Conservation (phyloP, 2,113 vertebrate genomes). For the Progne subis region DNA sequence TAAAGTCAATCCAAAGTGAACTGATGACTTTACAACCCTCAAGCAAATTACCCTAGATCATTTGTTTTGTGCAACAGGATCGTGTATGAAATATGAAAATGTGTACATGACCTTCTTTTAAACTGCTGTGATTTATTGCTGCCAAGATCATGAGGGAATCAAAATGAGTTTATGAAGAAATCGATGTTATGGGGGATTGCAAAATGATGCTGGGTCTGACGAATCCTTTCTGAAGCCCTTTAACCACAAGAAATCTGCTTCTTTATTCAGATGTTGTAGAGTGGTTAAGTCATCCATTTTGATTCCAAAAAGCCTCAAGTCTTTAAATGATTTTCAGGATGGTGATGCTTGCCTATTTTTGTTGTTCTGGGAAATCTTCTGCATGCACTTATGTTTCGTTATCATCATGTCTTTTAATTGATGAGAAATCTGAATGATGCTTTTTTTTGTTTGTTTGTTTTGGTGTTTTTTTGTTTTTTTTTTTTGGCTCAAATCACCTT, state of each 20-base stretch:
- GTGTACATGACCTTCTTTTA: constrained; percentile 50
- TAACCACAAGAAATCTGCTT: constrained; percentile 36
- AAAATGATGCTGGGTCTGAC: background rate
- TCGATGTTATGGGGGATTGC: background rate
- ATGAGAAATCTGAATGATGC: background rate
- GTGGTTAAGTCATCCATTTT: background rate
- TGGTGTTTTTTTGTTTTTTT: background rate
- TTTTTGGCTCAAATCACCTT: background rate
- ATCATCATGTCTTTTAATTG: background rate
- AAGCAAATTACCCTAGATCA: background rate
- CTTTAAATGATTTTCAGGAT: background rate
- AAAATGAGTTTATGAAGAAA: constrained; percentile 34
- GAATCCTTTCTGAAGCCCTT: constrained; percentile 16
- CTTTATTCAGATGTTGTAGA: background rate
- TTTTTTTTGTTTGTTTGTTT: background rate
- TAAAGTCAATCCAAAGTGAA: constrained; percentile 47
- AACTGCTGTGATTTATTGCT: constrained; percentile 44
- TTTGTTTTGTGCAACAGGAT: constrained; percentile 23
- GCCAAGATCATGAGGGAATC: constrained; percentile 14
- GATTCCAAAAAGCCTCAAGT: background rate
- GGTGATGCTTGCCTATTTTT: background rate
- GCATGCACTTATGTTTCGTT: background rate
- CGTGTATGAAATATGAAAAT: constrained; percentile 24
- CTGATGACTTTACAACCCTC: constrained; percentile 48
- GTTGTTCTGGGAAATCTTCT: background rate